Evolutionary conservation across 2,113 vertebrate genomes (phyloP).

Genomic region (Cheirogaleus medius): DNA sequence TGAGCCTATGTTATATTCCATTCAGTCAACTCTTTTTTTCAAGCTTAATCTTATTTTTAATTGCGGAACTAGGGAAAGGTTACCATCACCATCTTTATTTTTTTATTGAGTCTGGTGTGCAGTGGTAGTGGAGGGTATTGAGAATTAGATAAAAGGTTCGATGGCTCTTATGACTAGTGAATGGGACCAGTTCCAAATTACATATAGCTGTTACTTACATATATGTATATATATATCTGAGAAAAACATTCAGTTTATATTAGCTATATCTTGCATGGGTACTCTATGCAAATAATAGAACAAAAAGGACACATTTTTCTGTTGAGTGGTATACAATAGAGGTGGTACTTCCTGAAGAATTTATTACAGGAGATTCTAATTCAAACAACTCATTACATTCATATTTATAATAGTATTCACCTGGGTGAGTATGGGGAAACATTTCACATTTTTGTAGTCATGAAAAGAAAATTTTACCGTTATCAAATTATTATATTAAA

Average conservation of each 20-base stretch:
- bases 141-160: neutral
- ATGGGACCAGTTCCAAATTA: neutral
- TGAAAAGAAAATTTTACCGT: neutral
- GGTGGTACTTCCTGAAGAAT: neutral
- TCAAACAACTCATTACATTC: neutral
- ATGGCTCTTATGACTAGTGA: neutral
- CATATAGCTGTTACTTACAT: neutral
- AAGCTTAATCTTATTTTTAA: neutral
- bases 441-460: neutral
- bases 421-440: neutral
- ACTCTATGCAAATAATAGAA: neutral
- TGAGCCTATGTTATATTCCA: neutral
- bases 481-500: neutral
- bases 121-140: neutral
- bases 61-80: neutral
- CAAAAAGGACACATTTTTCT: neutral
- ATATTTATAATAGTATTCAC: neutral
- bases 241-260: neutral
- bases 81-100: neutral
- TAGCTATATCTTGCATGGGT: neutral
- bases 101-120: neutral
- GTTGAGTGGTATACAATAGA: neutral
- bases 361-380: neutral
- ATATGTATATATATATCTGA: neutral
- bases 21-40: neutral